Percentiles rank a stretch among this genome's conserved stretches.
Conservation (phyloP, 2,888 invertebrate genomes). For the Folsomia manolachei region DNA sequence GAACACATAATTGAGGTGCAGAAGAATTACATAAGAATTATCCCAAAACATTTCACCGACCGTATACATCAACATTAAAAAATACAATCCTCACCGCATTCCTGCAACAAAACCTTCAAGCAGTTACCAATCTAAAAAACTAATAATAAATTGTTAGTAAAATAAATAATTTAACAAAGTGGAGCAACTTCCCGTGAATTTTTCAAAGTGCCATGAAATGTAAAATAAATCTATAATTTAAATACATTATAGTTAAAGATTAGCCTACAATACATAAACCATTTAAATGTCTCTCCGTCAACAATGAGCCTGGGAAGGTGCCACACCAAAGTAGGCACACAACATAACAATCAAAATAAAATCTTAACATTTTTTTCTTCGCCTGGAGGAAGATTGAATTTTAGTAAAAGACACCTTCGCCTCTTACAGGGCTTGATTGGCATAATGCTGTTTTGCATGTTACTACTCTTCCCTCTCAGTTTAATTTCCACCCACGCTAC, state of each 20-base stretch:
- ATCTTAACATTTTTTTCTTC: constrained; percentile 21
- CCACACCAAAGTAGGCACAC: neutral
- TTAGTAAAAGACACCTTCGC: neutral
- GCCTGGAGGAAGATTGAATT: neutral
- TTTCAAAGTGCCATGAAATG: constrained; percentile 15
- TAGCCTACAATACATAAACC: neutral
- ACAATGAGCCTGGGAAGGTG: constrained; percentile 11
- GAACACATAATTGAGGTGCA: neutral
- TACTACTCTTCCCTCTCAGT: constrained; percentile 30
- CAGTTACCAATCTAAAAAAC: no score
- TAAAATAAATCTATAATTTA: neutral
- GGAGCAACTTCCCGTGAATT: constrained; percentile 11
- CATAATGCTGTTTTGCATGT: constrained; percentile 33
- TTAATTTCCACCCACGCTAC: constrained; percentile 12
- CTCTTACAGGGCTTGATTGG: constrained; percentile 30
- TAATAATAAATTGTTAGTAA: no score
- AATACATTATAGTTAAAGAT: neutral
- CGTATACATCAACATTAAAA: no score
- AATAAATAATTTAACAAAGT: constrained; percentile 19
- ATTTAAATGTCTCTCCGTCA: neutral
- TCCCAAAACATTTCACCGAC: no score
- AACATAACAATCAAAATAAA: constrained; percentile 19
- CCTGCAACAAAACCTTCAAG: no score
- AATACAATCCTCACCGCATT: no score
- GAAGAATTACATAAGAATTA: neutral